Evolutionary conservation across 2,888 invertebrate genomes (phyloP).

Genomic region (Keiferia lycopersicella): DNA sequence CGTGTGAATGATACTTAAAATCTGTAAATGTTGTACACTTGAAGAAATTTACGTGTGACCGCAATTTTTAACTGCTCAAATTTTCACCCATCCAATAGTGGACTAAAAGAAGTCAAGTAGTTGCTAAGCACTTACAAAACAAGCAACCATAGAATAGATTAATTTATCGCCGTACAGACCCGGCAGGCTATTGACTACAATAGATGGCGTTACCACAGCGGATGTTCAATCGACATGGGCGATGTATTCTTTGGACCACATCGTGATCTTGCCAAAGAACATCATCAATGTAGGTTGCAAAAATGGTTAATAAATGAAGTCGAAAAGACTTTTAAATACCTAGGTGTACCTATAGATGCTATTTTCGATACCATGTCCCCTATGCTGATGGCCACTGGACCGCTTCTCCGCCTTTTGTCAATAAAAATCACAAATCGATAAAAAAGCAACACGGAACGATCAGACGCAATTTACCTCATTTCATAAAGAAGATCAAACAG

Average conservation of each 20-base stretch:
- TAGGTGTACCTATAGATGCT: no score
- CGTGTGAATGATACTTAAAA: no score
- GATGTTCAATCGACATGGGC: slow-evolving; percentile 20
- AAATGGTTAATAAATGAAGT: background rate
- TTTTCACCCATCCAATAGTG: no score
- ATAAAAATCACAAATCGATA: no score
- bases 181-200: slow-evolving; percentile 22
- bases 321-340: no score
- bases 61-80: no score
- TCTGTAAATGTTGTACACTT: no score
- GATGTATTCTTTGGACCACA: background rate
- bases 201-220: slow-evolving; percentile 21
- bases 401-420: background rate
- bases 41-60: no score
- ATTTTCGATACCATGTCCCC: no score
- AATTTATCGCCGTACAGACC: slow-evolving; percentile 22
- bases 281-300: background rate
- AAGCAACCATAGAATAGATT: slow-evolving; percentile 9
- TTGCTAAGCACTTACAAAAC: slow-evolving; percentile 7
- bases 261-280: slow-evolving; percentile 10
- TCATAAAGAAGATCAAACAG: background rate
- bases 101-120: no score
- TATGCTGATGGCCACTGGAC: no score
- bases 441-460: no score
- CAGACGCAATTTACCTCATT: background rate